Conservation (phyloP, 2,888 invertebrate species). For the Allolobophora icterica region DNA sequence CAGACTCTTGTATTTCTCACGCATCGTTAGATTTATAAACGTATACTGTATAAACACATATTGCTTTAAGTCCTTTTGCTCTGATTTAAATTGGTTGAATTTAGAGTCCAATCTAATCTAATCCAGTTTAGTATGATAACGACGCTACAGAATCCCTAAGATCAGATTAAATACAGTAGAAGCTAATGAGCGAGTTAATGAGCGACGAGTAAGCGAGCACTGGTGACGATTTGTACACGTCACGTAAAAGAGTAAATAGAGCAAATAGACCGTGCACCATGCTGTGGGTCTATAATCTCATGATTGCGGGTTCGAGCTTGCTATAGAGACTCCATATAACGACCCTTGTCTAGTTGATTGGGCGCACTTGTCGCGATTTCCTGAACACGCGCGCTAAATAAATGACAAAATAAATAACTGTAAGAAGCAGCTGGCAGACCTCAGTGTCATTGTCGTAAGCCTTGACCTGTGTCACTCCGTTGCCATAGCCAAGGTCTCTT, state of each 20-base stretch:
- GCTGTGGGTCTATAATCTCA: neutral
- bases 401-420: neutral
- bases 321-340: neutral
- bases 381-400: neutral
- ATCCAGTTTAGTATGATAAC: neutral
- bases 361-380: neutral
- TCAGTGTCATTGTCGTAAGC: conserved; percentile 52
- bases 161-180: neutral
- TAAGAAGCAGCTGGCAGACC: conserved; percentile 30
- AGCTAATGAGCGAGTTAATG: no score
- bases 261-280: neutral
- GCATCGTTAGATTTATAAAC: neutral
- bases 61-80: neutral
- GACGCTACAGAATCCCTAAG: neutral
- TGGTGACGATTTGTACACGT: neutral
- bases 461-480: conserved; percentile 50
- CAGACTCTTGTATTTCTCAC: neutral
- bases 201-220: neutral
- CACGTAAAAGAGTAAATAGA: neutral
- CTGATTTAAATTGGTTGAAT: neutral
- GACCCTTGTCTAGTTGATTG: neutral
- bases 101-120: neutral
- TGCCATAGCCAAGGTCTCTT: conserved; percentile 49
- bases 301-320: neutral
- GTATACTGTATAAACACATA: neutral